Conservation (phyloP, 2,888 invertebrate genomes). For the Rosalia funebris region DNA sequence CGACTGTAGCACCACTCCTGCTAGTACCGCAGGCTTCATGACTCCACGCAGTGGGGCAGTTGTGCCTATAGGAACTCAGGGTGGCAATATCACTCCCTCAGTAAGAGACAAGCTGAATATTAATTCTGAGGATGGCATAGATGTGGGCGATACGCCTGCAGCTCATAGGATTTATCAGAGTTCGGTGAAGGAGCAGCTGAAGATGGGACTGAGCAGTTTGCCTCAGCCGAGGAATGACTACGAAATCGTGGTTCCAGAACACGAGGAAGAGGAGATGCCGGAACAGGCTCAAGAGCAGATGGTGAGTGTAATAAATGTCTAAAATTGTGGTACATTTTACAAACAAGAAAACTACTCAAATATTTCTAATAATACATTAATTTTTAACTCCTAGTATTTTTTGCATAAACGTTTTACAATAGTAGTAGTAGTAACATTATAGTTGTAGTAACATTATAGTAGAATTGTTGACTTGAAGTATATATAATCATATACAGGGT, state of each 20-base stretch:
- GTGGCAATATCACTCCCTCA: constrained; percentile 69
- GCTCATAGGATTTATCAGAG: constrained; percentile 75
- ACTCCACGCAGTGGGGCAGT: constrained; percentile 68
- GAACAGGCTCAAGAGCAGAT: constrained; percentile 54
- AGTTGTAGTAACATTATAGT: no score
- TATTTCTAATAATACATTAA: no score
- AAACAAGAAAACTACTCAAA: no score
- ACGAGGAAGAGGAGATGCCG: constrained; percentile 69
- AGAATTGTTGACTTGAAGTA: no score
- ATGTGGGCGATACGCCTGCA: constrained; percentile 77
- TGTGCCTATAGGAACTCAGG: constrained; percentile 56
- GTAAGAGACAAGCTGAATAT: constrained; percentile 94
- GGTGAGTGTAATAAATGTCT: constrained; percentile 34
- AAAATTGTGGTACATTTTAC: no score
- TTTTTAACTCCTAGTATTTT: no score
- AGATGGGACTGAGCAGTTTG: constrained; percentile 80
- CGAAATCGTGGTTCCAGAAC: constrained; percentile 96
- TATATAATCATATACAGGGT: no score
- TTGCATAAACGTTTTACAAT: no score
- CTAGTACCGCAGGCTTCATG: constrained; percentile 70
- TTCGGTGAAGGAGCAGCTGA: constrained; percentile 77
- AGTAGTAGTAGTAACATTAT: no score
- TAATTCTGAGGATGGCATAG: constrained; percentile 83
- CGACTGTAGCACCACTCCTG: constrained; percentile 68
- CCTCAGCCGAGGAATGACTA: constrained; percentile 97